Percentiles rank a stretch among this genome's conserved stretches.
phyloP scores from a whole-genome alignment of 2,113 vertebrate species.

The Pardalotus punctatus region DNA sequence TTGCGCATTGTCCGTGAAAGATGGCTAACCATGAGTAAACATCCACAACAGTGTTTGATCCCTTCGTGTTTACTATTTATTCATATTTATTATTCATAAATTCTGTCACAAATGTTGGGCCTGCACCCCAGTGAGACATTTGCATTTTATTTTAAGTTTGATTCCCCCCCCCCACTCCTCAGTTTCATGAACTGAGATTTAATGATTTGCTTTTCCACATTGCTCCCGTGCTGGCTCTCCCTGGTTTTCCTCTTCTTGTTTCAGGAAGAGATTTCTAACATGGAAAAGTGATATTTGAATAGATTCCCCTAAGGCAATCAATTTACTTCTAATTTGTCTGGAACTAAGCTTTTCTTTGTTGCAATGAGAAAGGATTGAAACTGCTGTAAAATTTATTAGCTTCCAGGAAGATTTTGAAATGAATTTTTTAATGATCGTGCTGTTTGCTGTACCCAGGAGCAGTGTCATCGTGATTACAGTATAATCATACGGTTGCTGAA shows the following conservation, averaged over 20 bases:
- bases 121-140: conserved; percentile 68
- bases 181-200: conserved; percentile 70
- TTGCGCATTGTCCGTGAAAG: conserved; percentile 51
- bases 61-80: conserved; percentile 75
- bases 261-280: conserved; percentile 72
- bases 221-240: conserved; percentile 31
- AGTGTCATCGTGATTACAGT: conserved; percentile 56
- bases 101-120: conserved; percentile 74
- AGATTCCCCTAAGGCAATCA: conserved; percentile 79
- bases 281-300: conserved; percentile 79
- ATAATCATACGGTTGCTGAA: conserved; percentile 55
- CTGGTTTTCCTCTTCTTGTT: conserved; percentile 56
- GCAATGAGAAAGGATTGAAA: conserved; percentile 76
- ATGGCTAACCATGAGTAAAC: conserved; percentile 69
- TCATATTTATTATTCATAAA: conserved; percentile 79
- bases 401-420: conserved; percentile 79
- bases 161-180: not conserved
- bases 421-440: conserved; percentile 73
- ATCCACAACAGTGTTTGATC: conserved; percentile 68
- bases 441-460: conserved; percentile 73
- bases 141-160: conserved; percentile 76
- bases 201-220: conserved; percentile 60
- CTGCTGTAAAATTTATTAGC: conserved; percentile 78
- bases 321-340: conserved; percentile 85
- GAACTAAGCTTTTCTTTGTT: conserved; percentile 81